phyloP scores from a whole-genome alignment of 2,888 invertebrate genomes.

The Acleris laterana region DNA sequence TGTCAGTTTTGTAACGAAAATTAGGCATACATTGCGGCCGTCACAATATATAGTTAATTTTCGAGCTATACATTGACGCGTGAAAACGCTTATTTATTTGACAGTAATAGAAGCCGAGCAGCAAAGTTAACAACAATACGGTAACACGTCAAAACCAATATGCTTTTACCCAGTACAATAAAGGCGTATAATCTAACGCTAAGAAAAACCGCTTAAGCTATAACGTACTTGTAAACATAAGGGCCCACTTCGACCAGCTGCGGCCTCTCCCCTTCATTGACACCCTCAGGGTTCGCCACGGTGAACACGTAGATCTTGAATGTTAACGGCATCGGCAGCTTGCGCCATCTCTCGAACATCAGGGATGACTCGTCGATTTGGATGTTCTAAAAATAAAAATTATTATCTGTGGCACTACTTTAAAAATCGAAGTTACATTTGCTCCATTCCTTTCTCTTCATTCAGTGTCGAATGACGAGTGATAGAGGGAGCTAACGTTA shows the following conservation, averaged over 20 bases:
- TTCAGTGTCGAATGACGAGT: too few relatives aligned
- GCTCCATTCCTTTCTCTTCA: background rate
- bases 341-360: conserved; percentile 85
- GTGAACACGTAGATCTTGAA: conserved; percentile 84
- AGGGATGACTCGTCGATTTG: conserved; percentile 82
- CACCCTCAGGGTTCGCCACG: conserved; percentile 84
- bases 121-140: too few relatives aligned
- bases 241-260: conserved; percentile 85
- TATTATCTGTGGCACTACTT: background rate
- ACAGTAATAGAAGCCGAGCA: too few relatives aligned
- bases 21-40: too few relatives aligned
- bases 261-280: conserved; percentile 81
- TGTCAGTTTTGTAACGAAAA: too few relatives aligned
- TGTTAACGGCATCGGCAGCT: conserved; percentile 82
- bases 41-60: too few relatives aligned
- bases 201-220: background rate
- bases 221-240: conserved; percentile 85
- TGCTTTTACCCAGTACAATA: too few relatives aligned
- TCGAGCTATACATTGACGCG: too few relatives aligned
- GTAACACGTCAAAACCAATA: too few relatives aligned
- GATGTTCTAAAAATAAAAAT: conserved; percentile 69
- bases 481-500: too few relatives aligned
- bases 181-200: too few relatives aligned
- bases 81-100: too few relatives aligned
- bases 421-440: background rate